phyloP scores from a whole-genome alignment of 1,140 invertebrate genomes.

The Caenorhabditis inopinata region DNA sequence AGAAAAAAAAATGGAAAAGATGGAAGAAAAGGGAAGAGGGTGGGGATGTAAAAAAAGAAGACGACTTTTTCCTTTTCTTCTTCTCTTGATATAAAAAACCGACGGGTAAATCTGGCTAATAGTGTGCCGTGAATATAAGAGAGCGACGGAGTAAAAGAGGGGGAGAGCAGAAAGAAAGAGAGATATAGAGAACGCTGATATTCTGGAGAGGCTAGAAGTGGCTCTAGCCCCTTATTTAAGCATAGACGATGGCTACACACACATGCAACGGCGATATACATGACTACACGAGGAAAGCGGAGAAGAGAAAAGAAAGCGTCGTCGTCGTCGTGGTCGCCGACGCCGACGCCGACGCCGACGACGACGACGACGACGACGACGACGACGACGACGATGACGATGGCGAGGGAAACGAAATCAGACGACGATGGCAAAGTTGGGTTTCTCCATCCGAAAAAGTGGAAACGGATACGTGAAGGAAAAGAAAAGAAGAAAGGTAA shows the following conservation, averaged over 20 bases:
- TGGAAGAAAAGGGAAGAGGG: not conserved
- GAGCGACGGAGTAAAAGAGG: no score
- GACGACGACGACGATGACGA: not conserved
- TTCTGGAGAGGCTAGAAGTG: not conserved
- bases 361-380: not conserved
- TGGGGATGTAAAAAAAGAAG: not conserved
- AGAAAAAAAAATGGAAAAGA: no score
- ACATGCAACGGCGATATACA: not conserved
- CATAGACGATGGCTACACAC: not conserved
- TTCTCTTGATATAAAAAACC: not conserved
- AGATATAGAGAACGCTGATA: not conserved
- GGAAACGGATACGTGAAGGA: not conserved
- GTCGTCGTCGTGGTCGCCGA: not conserved
- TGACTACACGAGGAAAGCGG: not conserved
- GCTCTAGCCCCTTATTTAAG: conserved; percentile 21
- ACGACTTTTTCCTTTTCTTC: not conserved
- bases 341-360: not conserved
- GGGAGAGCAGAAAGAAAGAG: not conserved
- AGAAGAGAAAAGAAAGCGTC: not conserved
- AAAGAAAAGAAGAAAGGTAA: not conserved
- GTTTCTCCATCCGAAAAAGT: not conserved
- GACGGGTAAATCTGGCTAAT: conserved; percentile 27
- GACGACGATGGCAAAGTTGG: conserved; percentile 3
- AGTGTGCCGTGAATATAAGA: not conserved
- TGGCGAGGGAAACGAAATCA: not conserved